Evolutionary conservation across 2,888 invertebrate species (phyloP).

Genomic region (Hyposoter didymator): DNA sequence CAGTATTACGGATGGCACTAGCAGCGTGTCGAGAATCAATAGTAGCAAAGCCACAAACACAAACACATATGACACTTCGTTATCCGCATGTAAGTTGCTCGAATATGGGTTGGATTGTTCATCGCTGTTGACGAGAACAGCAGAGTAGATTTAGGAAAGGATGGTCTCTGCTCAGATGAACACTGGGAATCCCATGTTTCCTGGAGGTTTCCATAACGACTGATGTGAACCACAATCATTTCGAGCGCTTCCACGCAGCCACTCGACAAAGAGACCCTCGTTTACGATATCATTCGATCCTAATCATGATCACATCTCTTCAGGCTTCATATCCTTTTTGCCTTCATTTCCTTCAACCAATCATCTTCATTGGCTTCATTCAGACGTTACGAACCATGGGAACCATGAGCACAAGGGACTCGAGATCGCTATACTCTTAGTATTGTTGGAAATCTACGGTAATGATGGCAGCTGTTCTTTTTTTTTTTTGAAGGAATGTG

Average conservation of each 20-base stretch:
- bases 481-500: constrained; percentile 1
- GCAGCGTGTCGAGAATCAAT: not conserved
- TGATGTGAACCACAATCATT: constrained; percentile 46
- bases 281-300: constrained; percentile 25
- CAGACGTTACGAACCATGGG: constrained; percentile 15
- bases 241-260: constrained; percentile 28
- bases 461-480: not conserved
- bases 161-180: constrained; percentile 15
- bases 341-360: constrained; percentile 20
- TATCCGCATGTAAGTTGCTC: constrained; percentile 1
- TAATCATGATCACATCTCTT: constrained; percentile 12
- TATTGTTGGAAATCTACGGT: constrained; percentile 23
- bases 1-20: constrained; percentile 22
- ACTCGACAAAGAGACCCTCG: constrained; percentile 31
- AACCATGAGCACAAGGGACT: not conserved
- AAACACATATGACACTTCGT: constrained; percentile 5
- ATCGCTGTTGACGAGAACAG: not conserved
- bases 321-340: not conserved
- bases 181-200: constrained; percentile 15
- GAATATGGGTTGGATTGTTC: constrained; percentile 19
- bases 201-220: constrained; percentile 37
- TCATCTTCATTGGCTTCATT: constrained; percentile 6
- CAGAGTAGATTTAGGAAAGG: not conserved
- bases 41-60: constrained; percentile 10
- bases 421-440: not conserved